Base-by-base conservation (phyloP, 2,113 vertebrate species). In the Sardina pilchardus region DNA sequence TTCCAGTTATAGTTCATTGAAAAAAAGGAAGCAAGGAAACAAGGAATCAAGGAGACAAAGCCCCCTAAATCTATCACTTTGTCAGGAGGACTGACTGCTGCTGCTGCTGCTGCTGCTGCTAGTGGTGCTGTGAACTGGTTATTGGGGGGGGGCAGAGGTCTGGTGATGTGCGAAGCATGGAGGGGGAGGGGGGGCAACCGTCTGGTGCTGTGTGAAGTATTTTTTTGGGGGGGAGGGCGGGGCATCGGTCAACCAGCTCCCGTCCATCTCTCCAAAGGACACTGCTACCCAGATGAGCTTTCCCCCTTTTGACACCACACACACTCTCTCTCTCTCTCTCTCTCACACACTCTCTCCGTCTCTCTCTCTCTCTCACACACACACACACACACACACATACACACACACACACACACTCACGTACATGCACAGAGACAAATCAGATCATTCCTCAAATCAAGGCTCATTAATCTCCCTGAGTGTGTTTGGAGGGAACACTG, bases 251-350 rank as follows among this genome's bases (percentile, higher is more conserved):
- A 59, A 86, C 86, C 88, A 91, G 83, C 90, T 44, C 50, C 6
- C 8, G 14, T 50, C 19, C 30, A 6, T 42, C 83, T 24, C 19
- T 42, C 88, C 87, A 87, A 56, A 86, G 86, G 86, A 87, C 87
- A 88, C 80, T 42, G 83, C 67, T 83, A 86, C 85, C 86, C 88
- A 89, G 86, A 89, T 87, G 81, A 82, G 88, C 87, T 89, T 92
- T 88, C 88, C 84, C 85, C 81, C 71, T 47, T 87, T 90, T 87
- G 80, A 82, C 89, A 86, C 82, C 19, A 30, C 75, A 82, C 84
- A 91, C 92, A 93, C 91, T 88, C 90, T n/a, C 56, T n/a, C 56
- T 63, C 21, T n/a, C 56, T 24, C 5, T 24, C 56, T 24, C 56
- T 24, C 56, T 24, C 56, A 59, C 56, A 59, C 56, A 59, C 16